phyloP scores from a whole-genome alignment of 2,797 vertebrate species.

The Propithecus perrieri region DNA sequence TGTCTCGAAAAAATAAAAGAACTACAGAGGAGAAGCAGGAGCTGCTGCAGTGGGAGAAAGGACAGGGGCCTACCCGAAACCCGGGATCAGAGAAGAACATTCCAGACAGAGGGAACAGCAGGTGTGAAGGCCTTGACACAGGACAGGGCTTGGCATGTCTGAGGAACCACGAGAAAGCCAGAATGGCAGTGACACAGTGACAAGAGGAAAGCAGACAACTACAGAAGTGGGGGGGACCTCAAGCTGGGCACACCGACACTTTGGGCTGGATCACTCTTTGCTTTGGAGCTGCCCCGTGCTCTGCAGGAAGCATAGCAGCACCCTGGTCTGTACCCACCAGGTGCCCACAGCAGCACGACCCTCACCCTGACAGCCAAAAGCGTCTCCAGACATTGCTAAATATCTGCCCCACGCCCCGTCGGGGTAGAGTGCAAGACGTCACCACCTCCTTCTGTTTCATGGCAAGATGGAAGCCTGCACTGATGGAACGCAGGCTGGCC shows the following conservation, averaged over 20 bases:
- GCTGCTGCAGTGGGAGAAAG: not conserved
- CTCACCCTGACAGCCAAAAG: not conserved
- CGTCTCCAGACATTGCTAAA: not conserved
- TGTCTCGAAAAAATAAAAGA: not conserved
- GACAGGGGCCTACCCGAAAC: rapidly evolving
- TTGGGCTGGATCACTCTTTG: not conserved
- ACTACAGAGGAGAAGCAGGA: not conserved
- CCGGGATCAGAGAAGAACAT: not conserved
- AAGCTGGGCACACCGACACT: not conserved
- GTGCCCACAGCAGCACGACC: too few relatives aligned
- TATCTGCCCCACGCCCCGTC: rapidly evolving
- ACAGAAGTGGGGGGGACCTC: not conserved
- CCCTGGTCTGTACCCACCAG: not conserved
- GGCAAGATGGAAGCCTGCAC: not conserved
- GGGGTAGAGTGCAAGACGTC: not conserved
- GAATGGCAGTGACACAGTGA: not conserved
- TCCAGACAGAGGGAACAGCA: not conserved
- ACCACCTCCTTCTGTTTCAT: not conserved
- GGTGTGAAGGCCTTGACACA: not conserved
- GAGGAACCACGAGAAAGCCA: not conserved
- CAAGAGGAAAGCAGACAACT: not conserved
- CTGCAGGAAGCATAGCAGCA: not conserved
- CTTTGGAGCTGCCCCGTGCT: rapidly evolving
- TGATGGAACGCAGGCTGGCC: not conserved
- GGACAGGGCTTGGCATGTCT: too few relatives aligned